Evolutionary conservation across 1,140 invertebrate species (phyloP), one percentile per base, ranked within the genome.

Genomic region (Diachasma alloeum): DNA sequence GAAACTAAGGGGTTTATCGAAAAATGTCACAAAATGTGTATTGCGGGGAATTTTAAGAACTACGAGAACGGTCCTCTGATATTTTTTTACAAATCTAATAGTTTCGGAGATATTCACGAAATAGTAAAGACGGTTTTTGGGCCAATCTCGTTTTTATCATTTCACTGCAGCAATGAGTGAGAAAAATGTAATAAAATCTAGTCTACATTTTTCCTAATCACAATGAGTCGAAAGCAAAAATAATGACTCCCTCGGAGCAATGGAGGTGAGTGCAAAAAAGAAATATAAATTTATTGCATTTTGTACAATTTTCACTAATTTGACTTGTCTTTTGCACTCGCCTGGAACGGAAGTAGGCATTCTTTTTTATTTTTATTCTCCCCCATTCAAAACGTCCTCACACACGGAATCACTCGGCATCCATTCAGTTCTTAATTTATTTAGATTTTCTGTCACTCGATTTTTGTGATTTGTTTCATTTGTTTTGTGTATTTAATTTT

Each of bases 311-410:
- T 1, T 53, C 48, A 17, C 13, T 71, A n/a, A 81, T 76, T 22
- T 56, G 48, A 72, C 17, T 75, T 71, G 75, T 80, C 74, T 74
- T 67, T 75, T 76, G 76, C 78, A 77, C 77, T 78, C 73, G 31
- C 67, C 74, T 37, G 24, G 78, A 82, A 82, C 79, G 76, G 81
- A 84, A 80, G 83, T 83, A 84, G 82, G 78, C 79, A 79, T 81
- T 77, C 72, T 76, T 70, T 71, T 72, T 75, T 53, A n/a, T 26
- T 46, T 59, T 66, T 19, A 69, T 71, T 31, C 31, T 31, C 6
- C 31, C 31, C 6, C 67, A 59, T 72, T 66, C 39, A 44, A 66
- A 3, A 63, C 24, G 19, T 15, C 9, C 0, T 26, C 59, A 15
- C 24, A 19, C 53, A 26, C 11, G 6, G 59, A 63, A 26, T 63